A percentile compares a stretch with the other conserved stretches of the same genome.
Evolutionary conservation across 2,888 invertebrate genomes (phyloP).

Genomic region (Acleris laterana): DNA sequence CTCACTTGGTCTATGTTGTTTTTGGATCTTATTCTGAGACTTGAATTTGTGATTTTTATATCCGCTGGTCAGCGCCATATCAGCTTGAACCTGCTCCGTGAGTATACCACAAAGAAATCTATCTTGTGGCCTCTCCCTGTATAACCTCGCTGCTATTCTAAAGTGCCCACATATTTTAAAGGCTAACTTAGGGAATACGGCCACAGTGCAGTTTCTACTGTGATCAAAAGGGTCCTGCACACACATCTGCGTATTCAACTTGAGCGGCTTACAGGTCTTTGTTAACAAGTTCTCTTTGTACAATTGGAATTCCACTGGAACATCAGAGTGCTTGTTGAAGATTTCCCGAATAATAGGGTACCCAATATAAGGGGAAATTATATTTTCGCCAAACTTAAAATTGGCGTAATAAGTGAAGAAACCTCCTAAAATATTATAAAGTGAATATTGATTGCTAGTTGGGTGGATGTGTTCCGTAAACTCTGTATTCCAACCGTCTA

Average conservation of each 20-base stretch:
- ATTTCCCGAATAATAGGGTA: slow-evolving; percentile 59
- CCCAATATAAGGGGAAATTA: slow-evolving; percentile 86
- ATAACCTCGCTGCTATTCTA: slow-evolving; percentile 47
- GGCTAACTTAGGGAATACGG: slow-evolving; percentile 50
- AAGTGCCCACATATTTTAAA: slow-evolving; percentile 45
- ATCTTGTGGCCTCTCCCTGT: slow-evolving; percentile 37
- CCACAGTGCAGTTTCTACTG: slow-evolving; percentile 71
- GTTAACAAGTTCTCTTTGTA: slow-evolving; percentile 62
- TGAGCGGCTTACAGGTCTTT: slow-evolving; percentile 52
- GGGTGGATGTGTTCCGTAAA: slow-evolving; percentile 63
- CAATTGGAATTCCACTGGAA: slow-evolving; percentile 57
- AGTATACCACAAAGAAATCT: slow-evolving; percentile 29
- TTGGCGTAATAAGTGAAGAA: slow-evolving; percentile 87
- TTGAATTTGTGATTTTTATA: slow-evolving; percentile 1
- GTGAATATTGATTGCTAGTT: slow-evolving; percentile 51
- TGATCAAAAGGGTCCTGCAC: slow-evolving; percentile 87
- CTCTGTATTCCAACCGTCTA: slow-evolving; percentile 86
- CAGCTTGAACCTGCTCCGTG: not conserved
- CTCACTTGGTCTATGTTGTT: not conserved
- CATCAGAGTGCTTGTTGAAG: slow-evolving; percentile 53
- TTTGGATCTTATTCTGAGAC: slow-evolving; percentile 9
- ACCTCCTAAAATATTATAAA: slow-evolving; percentile 81
- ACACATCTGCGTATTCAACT: slow-evolving; percentile 67
- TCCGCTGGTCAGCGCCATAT: not conserved
- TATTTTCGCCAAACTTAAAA: slow-evolving; percentile 80